A percentile compares a stretch with the other conserved stretches of the same genome.
phyloP scores from a whole-genome alignment of 2,888 invertebrate species.

The Himalopsyche tibetana region DNA sequence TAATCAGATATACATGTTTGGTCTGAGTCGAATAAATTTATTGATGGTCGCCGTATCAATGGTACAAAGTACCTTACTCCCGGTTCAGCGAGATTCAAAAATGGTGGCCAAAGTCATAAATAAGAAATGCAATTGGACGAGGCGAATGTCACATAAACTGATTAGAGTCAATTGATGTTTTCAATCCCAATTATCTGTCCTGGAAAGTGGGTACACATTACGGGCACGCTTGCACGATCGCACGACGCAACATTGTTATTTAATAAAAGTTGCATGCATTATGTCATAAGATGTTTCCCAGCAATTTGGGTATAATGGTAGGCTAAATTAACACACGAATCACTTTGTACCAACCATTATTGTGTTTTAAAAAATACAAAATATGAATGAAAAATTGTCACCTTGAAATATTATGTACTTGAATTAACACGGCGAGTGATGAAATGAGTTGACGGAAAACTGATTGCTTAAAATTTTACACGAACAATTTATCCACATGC shows the following conservation, averaged over 20 bases:
- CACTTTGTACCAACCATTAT: too few species aligned
- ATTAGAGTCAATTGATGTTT: conserved; percentile 34
- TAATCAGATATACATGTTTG: too few species aligned
- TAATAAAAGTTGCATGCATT: background rate
- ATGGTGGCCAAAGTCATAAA: conserved; percentile 30
- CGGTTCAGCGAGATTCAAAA: background rate
- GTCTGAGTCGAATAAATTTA: too few species aligned
- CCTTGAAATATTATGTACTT: too few species aligned
- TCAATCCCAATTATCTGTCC: conserved; percentile 13
- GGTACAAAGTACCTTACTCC: background rate
- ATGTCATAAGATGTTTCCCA: background rate
- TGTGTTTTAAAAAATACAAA: too few species aligned
- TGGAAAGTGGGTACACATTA: conserved; percentile 21
- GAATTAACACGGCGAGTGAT: too few species aligned
- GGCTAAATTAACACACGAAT: too few species aligned
- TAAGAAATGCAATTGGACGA: conserved; percentile 16
- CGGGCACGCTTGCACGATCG: conserved; percentile 10
- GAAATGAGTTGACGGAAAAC: too few species aligned
- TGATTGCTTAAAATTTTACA: too few species aligned
- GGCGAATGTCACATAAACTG: conserved; percentile 31
- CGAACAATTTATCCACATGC: too few species aligned
- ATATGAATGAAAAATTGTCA: too few species aligned
- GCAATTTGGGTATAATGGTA: too few species aligned
- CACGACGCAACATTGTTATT: conserved; percentile 6
- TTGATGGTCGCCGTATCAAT: background rate